Conservation (phyloP, 2,113 vertebrate genomes). For the Myotis davidii region DNA sequence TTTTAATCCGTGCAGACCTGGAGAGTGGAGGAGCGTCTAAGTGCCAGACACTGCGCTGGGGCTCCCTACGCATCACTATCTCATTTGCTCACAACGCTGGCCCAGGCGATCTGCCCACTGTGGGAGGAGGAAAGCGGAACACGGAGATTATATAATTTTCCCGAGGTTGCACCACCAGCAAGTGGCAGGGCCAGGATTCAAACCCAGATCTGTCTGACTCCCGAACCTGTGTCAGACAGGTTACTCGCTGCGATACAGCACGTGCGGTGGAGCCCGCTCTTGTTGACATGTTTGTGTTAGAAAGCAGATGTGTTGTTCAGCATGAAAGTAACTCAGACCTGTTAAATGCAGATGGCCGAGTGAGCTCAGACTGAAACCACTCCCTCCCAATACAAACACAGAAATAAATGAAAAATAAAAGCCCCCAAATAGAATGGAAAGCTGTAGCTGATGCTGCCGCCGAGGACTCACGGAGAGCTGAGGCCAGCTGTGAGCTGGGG, state of each 20-base stretch:
- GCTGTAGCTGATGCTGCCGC: neutral
- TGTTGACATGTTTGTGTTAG: neutral
- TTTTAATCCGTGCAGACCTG: neutral
- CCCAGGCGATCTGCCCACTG: neutral
- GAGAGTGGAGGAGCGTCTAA: too few species aligned
- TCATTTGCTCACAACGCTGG: too few species aligned
- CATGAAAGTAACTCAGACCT: slow-evolving; percentile 35
- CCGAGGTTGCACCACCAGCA: neutral
- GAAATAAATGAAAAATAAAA: neutral
- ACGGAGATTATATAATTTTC: neutral
- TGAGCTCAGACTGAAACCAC: neutral
- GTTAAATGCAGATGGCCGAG: neutral
- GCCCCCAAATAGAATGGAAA: neutral
- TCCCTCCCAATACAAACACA: neutral
- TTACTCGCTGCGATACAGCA: neutral
- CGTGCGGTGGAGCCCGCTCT: neutral
- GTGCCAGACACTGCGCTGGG: neutral
- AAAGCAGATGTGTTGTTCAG: neutral
- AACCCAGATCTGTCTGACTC: neutral
- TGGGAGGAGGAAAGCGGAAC: neutral
- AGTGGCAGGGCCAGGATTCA: neutral
- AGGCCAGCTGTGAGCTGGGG: neutral
- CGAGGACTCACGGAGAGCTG: neutral
- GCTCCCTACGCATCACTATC: neutral
- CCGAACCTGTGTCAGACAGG: neutral